Conservation (phyloP, 2,797 vertebrate genomes). For the Platalea minor region DNA sequence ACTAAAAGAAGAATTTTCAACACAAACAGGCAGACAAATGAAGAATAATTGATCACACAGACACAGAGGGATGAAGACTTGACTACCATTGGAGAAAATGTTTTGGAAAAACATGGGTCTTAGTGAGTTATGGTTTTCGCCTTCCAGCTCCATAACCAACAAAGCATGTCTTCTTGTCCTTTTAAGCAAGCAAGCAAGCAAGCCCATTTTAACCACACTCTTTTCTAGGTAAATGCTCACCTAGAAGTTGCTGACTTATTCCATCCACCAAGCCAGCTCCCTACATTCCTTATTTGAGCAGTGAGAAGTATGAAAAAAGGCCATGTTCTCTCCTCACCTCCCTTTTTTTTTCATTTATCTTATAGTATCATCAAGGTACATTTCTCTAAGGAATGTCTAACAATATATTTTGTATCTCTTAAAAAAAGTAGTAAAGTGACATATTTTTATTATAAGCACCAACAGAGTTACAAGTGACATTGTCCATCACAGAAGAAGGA, state of each 20-base stretch:
- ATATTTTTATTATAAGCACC: not conserved
- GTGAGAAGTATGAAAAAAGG: not conserved
- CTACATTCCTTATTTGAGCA: not conserved
- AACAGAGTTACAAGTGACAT: not conserved
- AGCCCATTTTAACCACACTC: not conserved
- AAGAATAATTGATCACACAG: not conserved
- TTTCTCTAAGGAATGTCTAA: not conserved
- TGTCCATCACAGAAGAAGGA: not conserved
- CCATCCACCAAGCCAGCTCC: not conserved
- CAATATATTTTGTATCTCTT: not conserved
- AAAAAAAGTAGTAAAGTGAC: not conserved
- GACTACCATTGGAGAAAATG: not conserved
- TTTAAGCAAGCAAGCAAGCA: not conserved
- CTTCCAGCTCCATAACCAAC: not conserved
- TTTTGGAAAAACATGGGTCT: not conserved
- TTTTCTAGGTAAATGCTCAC: not conserved
- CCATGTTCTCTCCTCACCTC: fast-evolving
- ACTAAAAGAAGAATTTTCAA: not conserved
- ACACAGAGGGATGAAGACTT: not conserved
- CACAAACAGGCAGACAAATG: not conserved
- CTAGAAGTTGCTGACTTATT: not conserved
- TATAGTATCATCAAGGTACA: not conserved
- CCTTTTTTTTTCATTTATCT: not conserved
- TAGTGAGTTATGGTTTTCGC: not conserved
- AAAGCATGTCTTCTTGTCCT: not conserved